Conservation (phyloP, 2,113 vertebrate species). For the Mola mola region DNA sequence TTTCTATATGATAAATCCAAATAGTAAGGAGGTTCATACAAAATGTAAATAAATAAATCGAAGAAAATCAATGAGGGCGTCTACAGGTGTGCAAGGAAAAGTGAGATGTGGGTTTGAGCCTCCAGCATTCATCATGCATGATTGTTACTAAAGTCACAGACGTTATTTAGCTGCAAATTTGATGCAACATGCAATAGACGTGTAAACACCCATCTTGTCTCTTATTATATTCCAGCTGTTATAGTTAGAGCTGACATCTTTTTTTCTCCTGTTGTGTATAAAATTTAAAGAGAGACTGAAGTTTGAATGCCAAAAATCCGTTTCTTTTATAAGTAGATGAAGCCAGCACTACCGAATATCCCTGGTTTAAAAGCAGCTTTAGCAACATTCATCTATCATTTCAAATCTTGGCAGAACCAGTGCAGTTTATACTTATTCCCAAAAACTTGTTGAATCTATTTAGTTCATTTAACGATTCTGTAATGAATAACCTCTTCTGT, state of each 20-base stretch:
- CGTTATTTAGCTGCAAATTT: no score
- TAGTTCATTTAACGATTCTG: slow-evolving; percentile 25
- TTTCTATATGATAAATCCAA: no score
- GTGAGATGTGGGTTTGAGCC: no score
- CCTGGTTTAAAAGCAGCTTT: slow-evolving; percentile 23
- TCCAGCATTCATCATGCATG: no score
- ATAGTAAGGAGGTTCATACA: no score
- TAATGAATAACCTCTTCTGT: slow-evolving; percentile 42
- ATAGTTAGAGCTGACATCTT: background rate
- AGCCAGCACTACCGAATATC: no score
- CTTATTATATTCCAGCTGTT: no score
- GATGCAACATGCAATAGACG: background rate
- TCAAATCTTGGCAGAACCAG: slow-evolving; percentile 15
- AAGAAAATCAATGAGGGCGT: no score
- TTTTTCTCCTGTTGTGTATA: background rate
- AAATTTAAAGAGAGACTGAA: background rate
- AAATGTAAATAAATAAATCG: no score
- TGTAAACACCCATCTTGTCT: background rate
- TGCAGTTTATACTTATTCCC: slow-evolving; percentile 13
- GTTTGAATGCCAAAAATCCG: background rate
- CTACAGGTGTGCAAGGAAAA: no score
- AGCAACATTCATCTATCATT: slow-evolving; percentile 4
- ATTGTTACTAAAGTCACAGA: no score
- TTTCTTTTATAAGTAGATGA: background rate
- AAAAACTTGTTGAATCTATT: slow-evolving; percentile 5